Evolutionary conservation across 2,113 vertebrate species (phyloP).

Genomic region (Chlorodrepanis virens): DNA sequence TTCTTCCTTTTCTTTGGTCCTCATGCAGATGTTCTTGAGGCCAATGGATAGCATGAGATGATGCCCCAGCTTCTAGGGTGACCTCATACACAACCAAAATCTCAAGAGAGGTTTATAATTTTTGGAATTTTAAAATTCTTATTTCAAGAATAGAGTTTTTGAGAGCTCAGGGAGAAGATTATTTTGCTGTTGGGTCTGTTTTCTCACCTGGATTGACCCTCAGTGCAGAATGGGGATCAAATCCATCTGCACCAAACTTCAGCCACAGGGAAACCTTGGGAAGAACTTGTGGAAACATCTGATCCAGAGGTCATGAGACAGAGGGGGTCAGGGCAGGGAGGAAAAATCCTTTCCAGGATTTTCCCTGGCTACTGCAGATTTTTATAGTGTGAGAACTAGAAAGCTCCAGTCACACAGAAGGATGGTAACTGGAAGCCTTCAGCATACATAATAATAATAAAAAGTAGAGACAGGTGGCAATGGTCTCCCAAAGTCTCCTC

Average conservation of each 20-base stretch:
- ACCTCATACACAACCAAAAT: neutral
- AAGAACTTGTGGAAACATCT: neutral
- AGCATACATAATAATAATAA: neutral
- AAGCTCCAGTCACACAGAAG: neutral
- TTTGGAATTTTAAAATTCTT: neutral
- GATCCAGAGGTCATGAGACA: neutral
- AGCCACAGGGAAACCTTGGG: neutral
- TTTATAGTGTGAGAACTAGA: neutral
- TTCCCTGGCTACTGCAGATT: neutral
- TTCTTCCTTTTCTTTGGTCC: neutral
- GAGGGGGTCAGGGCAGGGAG: neutral
- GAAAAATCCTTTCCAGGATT: neutral
- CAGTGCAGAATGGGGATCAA: neutral
- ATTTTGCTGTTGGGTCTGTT: neutral
- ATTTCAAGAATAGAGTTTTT: neutral
- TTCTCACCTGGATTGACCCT: neutral
- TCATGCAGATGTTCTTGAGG: neutral
- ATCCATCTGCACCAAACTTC: neutral
- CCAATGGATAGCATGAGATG: neutral
- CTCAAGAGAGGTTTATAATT: neutral
- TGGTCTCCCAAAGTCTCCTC: neutral
- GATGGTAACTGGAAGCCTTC: neutral
- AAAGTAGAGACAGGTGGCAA: neutral
- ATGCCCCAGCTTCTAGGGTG: neutral
- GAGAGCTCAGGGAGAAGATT: neutral